These are phyloP conservation scores for Syngnathus typhle DNA, from an alignment of 2,113 vertebrate species.

Conservation along the genomic window DNA sequence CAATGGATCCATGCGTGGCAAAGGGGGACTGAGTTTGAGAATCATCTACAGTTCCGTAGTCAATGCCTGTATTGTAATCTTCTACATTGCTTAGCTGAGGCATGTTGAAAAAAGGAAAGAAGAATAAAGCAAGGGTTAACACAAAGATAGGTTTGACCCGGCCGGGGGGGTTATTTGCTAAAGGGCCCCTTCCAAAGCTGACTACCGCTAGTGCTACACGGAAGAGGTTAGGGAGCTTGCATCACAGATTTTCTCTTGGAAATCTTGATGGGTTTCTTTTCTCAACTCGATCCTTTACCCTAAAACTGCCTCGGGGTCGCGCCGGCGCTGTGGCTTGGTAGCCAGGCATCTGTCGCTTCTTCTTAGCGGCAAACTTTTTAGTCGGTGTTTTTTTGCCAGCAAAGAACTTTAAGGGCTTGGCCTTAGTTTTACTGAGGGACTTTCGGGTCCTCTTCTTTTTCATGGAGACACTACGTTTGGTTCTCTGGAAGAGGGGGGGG, in stretches of 20 bases:
- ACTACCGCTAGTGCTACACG: slow-evolving; percentile 70
- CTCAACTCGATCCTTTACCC: slow-evolving; percentile 77
- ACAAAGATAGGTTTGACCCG: slow-evolving; percentile 42
- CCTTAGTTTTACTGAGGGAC: slow-evolving; percentile 78
- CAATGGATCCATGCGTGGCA: slow-evolving; percentile 75
- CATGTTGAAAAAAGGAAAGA: slow-evolving; percentile 68
- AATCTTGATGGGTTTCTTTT: slow-evolving; percentile 83
- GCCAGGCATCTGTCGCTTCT: slow-evolving; percentile 79
- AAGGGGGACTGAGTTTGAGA: slow-evolving; percentile 79
- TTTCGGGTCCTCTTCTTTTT: slow-evolving; percentile 90
- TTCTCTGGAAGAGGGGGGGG: slow-evolving; percentile 83
- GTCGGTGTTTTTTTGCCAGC: slow-evolving; percentile 75
- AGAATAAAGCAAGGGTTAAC: slow-evolving; percentile 63
- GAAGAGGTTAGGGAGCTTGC: slow-evolving; percentile 68
- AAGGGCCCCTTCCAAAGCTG: slow-evolving; percentile 59
- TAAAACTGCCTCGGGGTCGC: slow-evolving; percentile 78
- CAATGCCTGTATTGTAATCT: slow-evolving; percentile 80
- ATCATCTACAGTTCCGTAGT: slow-evolving; percentile 81
- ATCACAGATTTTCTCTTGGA: slow-evolving; percentile 91
- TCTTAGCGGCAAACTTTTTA: slow-evolving; percentile 83
- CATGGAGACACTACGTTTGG: slow-evolving; percentile 81
- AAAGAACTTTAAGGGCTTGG: slow-evolving; percentile 80
- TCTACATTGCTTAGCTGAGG: slow-evolving; percentile 86
- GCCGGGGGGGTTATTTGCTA: slow-evolving; percentile 51
- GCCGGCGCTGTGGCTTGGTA: slow-evolving; percentile 81